Base-by-base conservation (phyloP, 2,888 invertebrate genomes). In the Sepioteuthis lessoniana region DNA sequence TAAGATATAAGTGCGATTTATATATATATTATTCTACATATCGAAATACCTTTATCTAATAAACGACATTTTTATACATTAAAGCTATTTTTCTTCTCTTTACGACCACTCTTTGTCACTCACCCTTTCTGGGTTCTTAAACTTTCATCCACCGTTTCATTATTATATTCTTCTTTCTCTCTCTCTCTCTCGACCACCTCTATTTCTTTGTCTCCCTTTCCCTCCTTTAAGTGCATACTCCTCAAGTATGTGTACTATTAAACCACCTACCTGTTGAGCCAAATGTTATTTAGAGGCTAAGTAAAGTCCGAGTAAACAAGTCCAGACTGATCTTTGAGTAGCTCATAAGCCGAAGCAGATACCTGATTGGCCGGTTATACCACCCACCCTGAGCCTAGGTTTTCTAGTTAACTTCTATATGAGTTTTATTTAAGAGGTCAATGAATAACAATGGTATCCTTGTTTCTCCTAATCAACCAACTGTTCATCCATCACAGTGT, bases 231-330 rank as follows among this genome's bases (percentile, higher is more conserved):
- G 76, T n/a, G 76, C n/a, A n/a, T n/a, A n/a, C 8, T 1, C 2
- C 76, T n/a, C n/a, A 13, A n/a, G n/a, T 76, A 8, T 13, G n/a
- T 76, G 16, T 76, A 28, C 55, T 21, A 28, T 28, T 28, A 76
- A 76, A 76, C n/a, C n/a, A 76, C 76, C 76, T n/a, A 76, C 76
- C 76, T 76, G 76, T 76, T 76, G n/a, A 76, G 76, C 76, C 10
- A n/a, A 10, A n/a, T 19, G 31, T 76, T 16, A 76, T 76, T 76
- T 76, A 76, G n/a, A 76, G 76, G 31, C n/a, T n/a, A n/a, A 16
- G 76, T 76, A 76, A 76, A n/a, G n/a, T 76, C 76, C 76, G 76
- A 76, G 76, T 76, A n/a, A 76, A 76, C 76, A 76, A n/a, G 76
- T 76, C 76, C 76, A 76, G n/a, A 76, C 76, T 8, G 76, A 76